phyloP scores from a whole-genome alignment of 2,113 vertebrate genomes.

The Halichoeres trimaculatus region DNA sequence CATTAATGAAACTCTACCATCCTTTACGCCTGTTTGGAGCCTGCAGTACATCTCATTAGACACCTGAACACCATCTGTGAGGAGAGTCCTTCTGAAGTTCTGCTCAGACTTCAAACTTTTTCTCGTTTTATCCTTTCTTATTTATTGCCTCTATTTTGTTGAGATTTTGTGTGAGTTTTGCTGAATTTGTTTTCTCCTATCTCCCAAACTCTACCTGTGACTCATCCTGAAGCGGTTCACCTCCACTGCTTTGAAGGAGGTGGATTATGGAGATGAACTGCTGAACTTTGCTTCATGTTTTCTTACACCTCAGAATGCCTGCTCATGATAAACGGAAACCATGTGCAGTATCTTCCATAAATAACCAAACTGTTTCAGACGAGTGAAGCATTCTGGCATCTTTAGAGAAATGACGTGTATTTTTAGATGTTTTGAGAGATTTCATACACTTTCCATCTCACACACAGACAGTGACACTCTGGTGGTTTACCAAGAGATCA shows the following conservation, averaged over 20 bases:
- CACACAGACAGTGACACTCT: constrained; percentile 1
- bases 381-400: constrained; percentile 27
- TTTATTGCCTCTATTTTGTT: constrained; percentile 37
- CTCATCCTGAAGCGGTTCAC: constrained; percentile 15
- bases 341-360: constrained; percentile 18
- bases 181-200: constrained; percentile 3
- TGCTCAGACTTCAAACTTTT: constrained; percentile 21
- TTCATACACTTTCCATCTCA: constrained; percentile 42
- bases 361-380: constrained; percentile 18
- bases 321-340: neutral
- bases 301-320: constrained; percentile 9
- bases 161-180: constrained; percentile 15
- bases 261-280: neutral
- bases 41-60: constrained; percentile 45
- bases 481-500: constrained; percentile 56
- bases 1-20: constrained; percentile 2
- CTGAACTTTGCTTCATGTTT: neutral
- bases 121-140: constrained; percentile 40
- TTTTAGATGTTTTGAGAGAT: constrained; percentile 41
- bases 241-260: constrained; percentile 19
- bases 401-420: constrained; percentile 31
- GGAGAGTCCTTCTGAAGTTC: constrained; percentile 4
- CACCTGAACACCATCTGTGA: constrained; percentile 1
- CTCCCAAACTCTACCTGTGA: neutral
- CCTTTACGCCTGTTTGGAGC: constrained; percentile 9